Base-by-base conservation (phyloP, 2,888 invertebrate genomes). In the Clusia tigrina region DNA sequence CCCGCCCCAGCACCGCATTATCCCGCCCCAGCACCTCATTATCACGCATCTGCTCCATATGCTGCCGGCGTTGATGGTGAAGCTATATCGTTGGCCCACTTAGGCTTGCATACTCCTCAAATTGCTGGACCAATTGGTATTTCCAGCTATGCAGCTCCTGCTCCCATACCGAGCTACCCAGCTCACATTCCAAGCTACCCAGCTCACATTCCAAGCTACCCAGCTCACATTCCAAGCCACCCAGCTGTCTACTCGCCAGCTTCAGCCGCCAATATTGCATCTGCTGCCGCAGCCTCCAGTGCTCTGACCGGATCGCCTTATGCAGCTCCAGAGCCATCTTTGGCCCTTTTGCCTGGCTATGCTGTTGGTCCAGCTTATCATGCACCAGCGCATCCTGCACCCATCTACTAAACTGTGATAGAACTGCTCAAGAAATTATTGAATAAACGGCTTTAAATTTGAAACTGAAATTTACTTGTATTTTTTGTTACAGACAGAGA, bases 281-380 rank as follows among this genome's bases (percentile, higher is more conserved):
- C 71, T 0, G 78, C 77, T 10, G 78, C 78, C 1, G 79, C 74
- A 58, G 78, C 79, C 22, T 68, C 73, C 59, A 69, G 74, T 58
- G 70, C 75, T 46, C 70, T 79, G 26, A 64, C 63, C 32, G 60
- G 25, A 51, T 23, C 6, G 12, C 32, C 6, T 32, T 12, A 9
- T 32, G 17, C 63, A 54, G 51, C 61, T 65, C 15, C 54, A 51
- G 46, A 37, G 53, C 10, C 57, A 18, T 26, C 37, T 10, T 55
- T 38, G 38, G 58, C 42, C 12, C 24, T 51, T 15, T 32, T 15
- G 20, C 24, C 25, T 1, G 54, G 1, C 18, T 12, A 20, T 22
- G 24, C 25, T 23, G 38, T 23, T 48, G 60, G 52, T 12, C 26
- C 54, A 17, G 25, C 57, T 17, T 55, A 18, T 2, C 23, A n/a